Evolutionary conservation across 2,797 vertebrate species (phyloP).

Genomic region (Novumbra hubbsi): DNA sequence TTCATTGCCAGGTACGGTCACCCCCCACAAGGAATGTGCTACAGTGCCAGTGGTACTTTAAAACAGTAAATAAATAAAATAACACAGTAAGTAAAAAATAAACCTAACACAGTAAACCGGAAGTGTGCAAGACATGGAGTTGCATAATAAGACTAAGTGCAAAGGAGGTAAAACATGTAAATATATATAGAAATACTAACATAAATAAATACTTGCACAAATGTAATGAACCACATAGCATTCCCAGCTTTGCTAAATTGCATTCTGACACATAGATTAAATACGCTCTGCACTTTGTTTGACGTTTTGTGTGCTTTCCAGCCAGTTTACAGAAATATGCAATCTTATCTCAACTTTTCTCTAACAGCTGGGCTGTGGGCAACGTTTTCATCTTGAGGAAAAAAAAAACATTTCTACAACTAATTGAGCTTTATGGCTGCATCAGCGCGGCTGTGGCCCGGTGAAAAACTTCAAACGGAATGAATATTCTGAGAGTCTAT

Average conservation of each 20-base stretch:
- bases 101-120: no score
- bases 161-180: not conserved
- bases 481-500: not conserved
- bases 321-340: conserved; percentile 40
- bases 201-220: conserved; percentile 33
- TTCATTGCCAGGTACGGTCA: no score
- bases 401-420: conserved; percentile 13
- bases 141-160: no score
- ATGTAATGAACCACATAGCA: conserved; percentile 6
- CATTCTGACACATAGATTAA: conserved; percentile 20
- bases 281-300: conserved; percentile 29
- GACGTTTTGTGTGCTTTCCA: conserved; percentile 40
- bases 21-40: no score
- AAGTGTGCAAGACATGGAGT: no score
- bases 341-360: conserved; percentile 34
- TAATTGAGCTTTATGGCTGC: conserved; percentile 9
- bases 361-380: conserved; percentile 17
- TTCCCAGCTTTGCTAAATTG: conserved; percentile 7
- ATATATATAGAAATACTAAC: conserved; percentile 25
- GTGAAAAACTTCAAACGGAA: conserved; percentile 21
- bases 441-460: conserved; percentile 15
- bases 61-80: no score
- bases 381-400: conserved; percentile 34
- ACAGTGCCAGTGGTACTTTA: no score
- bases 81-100: no score